These are phyloP conservation scores for Terebella lapidaria DNA, from an alignment of 2,888 invertebrate genomes.

Conservation along the genomic window DNA sequence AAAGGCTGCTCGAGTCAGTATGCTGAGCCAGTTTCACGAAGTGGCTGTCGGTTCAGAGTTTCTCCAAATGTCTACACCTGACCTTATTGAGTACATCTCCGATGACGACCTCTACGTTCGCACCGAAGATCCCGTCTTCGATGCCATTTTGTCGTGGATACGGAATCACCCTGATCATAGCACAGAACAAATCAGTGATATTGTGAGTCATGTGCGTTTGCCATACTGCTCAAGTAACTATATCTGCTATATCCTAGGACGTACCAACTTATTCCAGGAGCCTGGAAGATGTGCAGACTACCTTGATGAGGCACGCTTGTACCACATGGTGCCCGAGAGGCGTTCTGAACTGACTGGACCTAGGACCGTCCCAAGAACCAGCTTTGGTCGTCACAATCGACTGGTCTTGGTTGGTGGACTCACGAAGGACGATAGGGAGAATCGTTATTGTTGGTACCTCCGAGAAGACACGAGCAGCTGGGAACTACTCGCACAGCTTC, in stretches of 20 bases:
- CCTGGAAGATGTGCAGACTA: not conserved
- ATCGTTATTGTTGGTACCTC: slow-evolving; percentile 19
- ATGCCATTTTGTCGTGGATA: slow-evolving; percentile 17
- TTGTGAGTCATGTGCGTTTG: slow-evolving; percentile 10
- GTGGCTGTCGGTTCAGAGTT: slow-evolving; percentile 13
- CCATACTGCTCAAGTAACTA: slow-evolving; percentile 15
- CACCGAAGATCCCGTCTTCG: slow-evolving; percentile 19
- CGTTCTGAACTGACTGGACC: slow-evolving; percentile 10
- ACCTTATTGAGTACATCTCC: slow-evolving; percentile 19
- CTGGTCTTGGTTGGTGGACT: slow-evolving; percentile 20
- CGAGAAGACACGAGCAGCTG: slow-evolving; percentile 12
- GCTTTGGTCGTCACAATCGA: slow-evolving; percentile 1
- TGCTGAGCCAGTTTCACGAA: slow-evolving; percentile 18
- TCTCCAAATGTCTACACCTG: slow-evolving; percentile 8
- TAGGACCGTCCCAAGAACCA: slow-evolving; percentile 8
- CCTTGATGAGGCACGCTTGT: slow-evolving; percentile 14
- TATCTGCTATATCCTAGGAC: slow-evolving; percentile 13
- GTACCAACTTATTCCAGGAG: not conserved
- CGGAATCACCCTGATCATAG: slow-evolving; percentile 4
- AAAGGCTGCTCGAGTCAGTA: slow-evolving; percentile 4
- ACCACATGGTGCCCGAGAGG: slow-evolving; percentile 17
- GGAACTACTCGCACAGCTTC: slow-evolving; percentile 20
- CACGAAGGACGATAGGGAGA: slow-evolving; percentile 10
- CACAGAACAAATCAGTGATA: not conserved
- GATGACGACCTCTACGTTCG: slow-evolving; percentile 14